Conservation (phyloP, 1,140 invertebrate genomes). For the Cepaea nemoralis region DNA sequence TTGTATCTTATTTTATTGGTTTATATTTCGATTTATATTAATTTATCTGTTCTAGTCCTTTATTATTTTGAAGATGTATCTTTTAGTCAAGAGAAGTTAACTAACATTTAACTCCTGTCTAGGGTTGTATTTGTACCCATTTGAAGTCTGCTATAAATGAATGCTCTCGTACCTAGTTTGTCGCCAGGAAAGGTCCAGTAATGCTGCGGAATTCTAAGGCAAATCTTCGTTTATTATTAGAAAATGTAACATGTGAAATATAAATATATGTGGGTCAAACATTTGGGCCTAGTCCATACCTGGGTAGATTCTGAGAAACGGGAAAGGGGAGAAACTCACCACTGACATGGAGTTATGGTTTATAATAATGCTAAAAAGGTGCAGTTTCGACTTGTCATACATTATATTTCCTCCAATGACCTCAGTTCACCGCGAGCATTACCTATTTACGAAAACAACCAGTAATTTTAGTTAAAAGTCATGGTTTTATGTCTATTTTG, state of each 20-base stretch:
- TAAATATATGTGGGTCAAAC: not conserved
- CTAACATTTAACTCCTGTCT: too few relatives aligned
- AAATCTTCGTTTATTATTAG: not conserved
- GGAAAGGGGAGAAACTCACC: not conserved
- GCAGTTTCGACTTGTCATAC: not conserved
- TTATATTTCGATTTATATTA: too few relatives aligned
- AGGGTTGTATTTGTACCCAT: too few relatives aligned
- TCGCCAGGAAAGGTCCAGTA: too few relatives aligned
- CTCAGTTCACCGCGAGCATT: not conserved
- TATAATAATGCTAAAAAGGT: conserved; percentile 5
- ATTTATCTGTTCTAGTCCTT: too few relatives aligned
- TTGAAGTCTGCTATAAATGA: too few relatives aligned
- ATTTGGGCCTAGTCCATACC: not conserved
- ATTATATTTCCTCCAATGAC: not conserved
- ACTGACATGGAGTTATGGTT: not conserved
- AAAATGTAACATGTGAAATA: not conserved
- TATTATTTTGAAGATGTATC: too few relatives aligned
- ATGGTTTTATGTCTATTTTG: not conserved
- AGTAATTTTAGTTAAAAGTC: not conserved
- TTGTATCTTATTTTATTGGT: too few relatives aligned
- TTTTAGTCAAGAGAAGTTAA: too few relatives aligned
- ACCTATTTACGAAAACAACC: not conserved
- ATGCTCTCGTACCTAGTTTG: too few relatives aligned
- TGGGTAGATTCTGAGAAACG: not conserved
- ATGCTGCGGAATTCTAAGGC: too few relatives aligned